Percentiles rank a stretch among this genome's conserved stretches.
Conservation (phyloP, 1,140 invertebrate genomes). For the Listronotus bonariensis region DNA sequence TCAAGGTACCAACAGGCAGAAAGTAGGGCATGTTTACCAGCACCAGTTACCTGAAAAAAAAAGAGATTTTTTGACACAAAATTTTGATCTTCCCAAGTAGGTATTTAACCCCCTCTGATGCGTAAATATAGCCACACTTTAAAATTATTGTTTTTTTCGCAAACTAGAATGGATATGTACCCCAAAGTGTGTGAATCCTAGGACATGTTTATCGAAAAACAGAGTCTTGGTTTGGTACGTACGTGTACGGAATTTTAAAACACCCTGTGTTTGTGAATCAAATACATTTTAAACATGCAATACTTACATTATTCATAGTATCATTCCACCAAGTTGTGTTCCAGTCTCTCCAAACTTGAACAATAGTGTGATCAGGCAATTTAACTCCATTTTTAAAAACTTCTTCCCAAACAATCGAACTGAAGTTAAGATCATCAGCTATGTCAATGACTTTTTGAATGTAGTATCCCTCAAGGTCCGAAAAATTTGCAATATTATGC, state of each 20-base stretch:
- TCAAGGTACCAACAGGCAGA: conserved; percentile 89
- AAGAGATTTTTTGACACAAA: no score
- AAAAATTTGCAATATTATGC: conserved; percentile 64
- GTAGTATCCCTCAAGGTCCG: conserved; percentile 70
- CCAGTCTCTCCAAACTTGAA: conserved; percentile 71
- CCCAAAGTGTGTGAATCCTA: no score
- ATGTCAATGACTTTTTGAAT: conserved; percentile 68
- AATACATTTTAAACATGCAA: not conserved
- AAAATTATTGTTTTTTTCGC: no score
- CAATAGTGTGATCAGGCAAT: conserved; percentile 67
- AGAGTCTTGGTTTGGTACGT: no score
- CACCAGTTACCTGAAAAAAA: conserved; percentile 56
- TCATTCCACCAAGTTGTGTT: conserved; percentile 60
- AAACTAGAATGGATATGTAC: no score
- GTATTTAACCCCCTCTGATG: no score
- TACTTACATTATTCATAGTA: conserved; percentile 24
- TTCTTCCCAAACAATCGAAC: conserved; percentile 91
- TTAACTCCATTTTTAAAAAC: conserved; percentile 80
- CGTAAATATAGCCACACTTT: no score
- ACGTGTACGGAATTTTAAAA: no score
- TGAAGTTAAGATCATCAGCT: conserved; percentile 56
- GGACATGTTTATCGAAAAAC: no score
- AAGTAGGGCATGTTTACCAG: conserved; percentile 69
- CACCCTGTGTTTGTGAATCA: no score
- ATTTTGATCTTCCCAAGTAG: no score